These are phyloP conservation scores for Wiebesia pumilae DNA, from an alignment of 1,140 invertebrate genomes.

Conservation along the genomic window DNA sequence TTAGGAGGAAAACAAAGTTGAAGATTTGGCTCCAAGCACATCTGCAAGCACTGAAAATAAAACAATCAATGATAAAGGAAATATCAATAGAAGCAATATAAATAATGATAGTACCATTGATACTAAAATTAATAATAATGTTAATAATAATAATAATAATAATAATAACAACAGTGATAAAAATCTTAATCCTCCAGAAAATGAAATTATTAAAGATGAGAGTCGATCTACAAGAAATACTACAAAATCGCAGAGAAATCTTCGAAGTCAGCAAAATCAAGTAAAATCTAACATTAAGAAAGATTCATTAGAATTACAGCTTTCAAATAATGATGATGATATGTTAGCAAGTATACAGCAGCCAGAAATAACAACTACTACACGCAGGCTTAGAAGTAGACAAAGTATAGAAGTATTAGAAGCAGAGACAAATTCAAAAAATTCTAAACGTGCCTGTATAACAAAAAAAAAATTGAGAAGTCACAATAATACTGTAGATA, in stretches of 20 bases:
- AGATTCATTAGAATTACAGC: slow-evolving; percentile 33
- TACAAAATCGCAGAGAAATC: slow-evolving; percentile 58
- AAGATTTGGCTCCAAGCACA: slow-evolving; percentile 60
- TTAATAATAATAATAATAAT: slow-evolving; percentile 64
- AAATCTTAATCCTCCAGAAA: slow-evolving; percentile 64
- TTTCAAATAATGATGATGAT: slow-evolving; percentile 52
- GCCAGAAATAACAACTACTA: slow-evolving; percentile 49
- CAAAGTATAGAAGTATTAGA: slow-evolving; percentile 56
- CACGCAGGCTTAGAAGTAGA: slow-evolving; percentile 60
- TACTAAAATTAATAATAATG: slow-evolving; percentile 60
- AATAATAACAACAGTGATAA: slow-evolving; percentile 67
- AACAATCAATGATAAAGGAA: slow-evolving; percentile 30
- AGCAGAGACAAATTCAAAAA: slow-evolving; percentile 32
- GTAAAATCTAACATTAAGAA: slow-evolving; percentile 52
- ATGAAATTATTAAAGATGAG: slow-evolving; percentile 53
- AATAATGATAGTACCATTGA: slow-evolving; percentile 48
- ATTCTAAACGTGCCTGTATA: slow-evolving; percentile 55
- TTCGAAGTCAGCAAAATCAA: slow-evolving; percentile 59
- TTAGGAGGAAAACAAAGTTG: slow-evolving; percentile 63
- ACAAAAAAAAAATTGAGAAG: slow-evolving; percentile 66
- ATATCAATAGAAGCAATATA: slow-evolving; percentile 1
- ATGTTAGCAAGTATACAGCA: slow-evolving; percentile 43
- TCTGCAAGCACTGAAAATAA: slow-evolving; percentile 54
- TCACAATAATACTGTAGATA: slow-evolving; percentile 58
- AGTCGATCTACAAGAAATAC: slow-evolving; percentile 47